phyloP scores from a whole-genome alignment of 2,888 invertebrate genomes.

The Argynnis bischoffii region DNA sequence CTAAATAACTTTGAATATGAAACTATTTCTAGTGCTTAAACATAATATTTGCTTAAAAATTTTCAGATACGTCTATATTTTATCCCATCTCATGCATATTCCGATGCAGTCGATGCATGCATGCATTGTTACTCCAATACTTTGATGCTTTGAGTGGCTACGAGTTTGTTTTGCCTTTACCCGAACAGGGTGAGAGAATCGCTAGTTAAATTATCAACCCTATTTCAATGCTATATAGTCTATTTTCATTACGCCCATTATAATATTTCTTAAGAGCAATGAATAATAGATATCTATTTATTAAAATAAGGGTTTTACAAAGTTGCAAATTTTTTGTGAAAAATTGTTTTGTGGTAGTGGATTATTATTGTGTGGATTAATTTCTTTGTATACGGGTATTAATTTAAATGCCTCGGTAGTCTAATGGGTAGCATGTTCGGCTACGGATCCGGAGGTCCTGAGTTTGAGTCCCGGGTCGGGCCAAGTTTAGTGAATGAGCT shows the following conservation, averaged over 20 bases:
- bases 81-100: slow-evolving; percentile 40
- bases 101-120: slow-evolving; percentile 32
- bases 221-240: neutral
- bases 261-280: slow-evolving; percentile 17
- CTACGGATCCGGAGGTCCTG: too few species aligned
- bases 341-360: slow-evolving; percentile 1
- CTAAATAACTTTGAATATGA: neutral
- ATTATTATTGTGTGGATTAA: neutral
- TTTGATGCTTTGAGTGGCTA: slow-evolving; percentile 42
- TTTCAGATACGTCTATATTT: slow-evolving; percentile 20
- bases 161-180: slow-evolving; percentile 19
- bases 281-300: slow-evolving; percentile 21
- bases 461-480: too few species aligned
- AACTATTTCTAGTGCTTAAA: neutral
- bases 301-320: too few species aligned
- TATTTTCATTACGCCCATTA: neutral
- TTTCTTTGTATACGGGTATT: too few species aligned
- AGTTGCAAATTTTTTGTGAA: neutral
- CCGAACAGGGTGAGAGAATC: slow-evolving; percentile 1
- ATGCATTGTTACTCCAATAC: slow-evolving; percentile 41
- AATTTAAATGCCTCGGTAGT: too few species aligned
- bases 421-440: too few species aligned
- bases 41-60: neutral
- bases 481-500: too few species aligned
- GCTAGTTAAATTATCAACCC: neutral